Conservation (phyloP, 2,888 invertebrate genomes). For the Metalampra italica region DNA sequence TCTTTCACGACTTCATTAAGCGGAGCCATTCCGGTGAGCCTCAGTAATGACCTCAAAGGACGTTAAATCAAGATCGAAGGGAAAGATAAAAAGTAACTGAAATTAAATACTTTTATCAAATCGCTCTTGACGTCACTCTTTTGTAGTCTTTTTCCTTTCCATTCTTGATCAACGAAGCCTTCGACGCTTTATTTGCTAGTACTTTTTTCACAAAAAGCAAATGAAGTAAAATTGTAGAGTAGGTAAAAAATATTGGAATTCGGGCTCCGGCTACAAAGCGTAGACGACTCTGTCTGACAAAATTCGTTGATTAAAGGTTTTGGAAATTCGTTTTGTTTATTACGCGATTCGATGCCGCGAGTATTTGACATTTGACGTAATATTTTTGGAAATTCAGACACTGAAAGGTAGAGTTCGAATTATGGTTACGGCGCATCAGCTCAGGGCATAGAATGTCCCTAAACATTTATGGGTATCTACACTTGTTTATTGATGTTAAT, state of each 20-base stretch:
- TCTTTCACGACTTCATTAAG: slow-evolving; percentile 76
- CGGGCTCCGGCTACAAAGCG: background rate
- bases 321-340: background rate
- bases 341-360: background rate
- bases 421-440: too few relatives aligned
- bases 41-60: slow-evolving; percentile 74
- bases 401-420: too few relatives aligned
- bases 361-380: too few relatives aligned
- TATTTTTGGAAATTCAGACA: too few relatives aligned
- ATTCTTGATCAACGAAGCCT: slow-evolving; percentile 20
- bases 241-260: background rate
- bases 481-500: too few relatives aligned
- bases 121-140: slow-evolving; percentile 52
- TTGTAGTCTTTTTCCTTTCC: slow-evolving; percentile 39
- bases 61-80: slow-evolving; percentile 75
- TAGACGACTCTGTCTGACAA: background rate
- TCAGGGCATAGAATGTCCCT: too few relatives aligned
- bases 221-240: background rate
- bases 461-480: background rate
- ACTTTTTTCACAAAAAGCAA: background rate
- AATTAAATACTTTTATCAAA: slow-evolving; percentile 70
- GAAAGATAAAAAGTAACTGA: slow-evolving; percentile 68
- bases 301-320: slow-evolving; percentile 1
- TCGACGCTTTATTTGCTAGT: slow-evolving; percentile 4
- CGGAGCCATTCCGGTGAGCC: slow-evolving; percentile 72